Conservation (phyloP, 2,113 vertebrate species). For the Pyxicephalus adspersus region DNA sequence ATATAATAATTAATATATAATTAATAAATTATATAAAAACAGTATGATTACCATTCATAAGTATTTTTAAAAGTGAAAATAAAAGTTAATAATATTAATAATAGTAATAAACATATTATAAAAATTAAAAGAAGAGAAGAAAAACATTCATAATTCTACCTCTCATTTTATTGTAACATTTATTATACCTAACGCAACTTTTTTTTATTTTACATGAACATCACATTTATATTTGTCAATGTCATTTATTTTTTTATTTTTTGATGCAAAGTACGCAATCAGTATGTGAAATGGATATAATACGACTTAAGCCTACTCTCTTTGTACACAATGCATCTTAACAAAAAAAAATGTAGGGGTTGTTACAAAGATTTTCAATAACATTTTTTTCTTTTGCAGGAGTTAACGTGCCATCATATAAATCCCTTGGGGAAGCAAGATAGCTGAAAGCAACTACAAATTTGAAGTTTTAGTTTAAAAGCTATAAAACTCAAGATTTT, state of each 20-base stretch:
- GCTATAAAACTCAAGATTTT: conserved; percentile 53
- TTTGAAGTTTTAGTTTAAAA: conserved; percentile 52
- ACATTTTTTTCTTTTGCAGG: conserved; percentile 11
- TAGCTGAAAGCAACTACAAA: conserved; percentile 37
- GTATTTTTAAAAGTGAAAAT: too few relatives aligned
- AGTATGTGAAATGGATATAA: neutral
- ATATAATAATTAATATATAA: too few relatives aligned
- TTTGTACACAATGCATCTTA: neutral
- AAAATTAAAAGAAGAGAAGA: neutral
- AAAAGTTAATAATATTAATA: too few relatives aligned
- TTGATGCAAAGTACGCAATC: too few relatives aligned
- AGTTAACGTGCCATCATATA: conserved; percentile 31
- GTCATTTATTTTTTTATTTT: too few relatives aligned
- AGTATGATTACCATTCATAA: too few relatives aligned
- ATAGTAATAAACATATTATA: neutral
- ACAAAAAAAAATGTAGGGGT: neutral
- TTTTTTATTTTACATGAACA: too few relatives aligned
- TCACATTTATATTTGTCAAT: neutral
- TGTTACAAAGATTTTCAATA: conserved; percentile 10
- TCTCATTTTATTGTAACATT: too few relatives aligned
- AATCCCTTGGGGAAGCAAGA: conserved; percentile 31
- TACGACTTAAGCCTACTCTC: neutral
- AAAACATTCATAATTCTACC: too few relatives aligned
- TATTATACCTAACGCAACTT: too few relatives aligned
- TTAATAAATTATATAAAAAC: too few relatives aligned